A percentile compares a stretch with the other conserved stretches of the same genome.
Conservation (phyloP, 2,888 invertebrate genomes). For the Helleia helle region DNA sequence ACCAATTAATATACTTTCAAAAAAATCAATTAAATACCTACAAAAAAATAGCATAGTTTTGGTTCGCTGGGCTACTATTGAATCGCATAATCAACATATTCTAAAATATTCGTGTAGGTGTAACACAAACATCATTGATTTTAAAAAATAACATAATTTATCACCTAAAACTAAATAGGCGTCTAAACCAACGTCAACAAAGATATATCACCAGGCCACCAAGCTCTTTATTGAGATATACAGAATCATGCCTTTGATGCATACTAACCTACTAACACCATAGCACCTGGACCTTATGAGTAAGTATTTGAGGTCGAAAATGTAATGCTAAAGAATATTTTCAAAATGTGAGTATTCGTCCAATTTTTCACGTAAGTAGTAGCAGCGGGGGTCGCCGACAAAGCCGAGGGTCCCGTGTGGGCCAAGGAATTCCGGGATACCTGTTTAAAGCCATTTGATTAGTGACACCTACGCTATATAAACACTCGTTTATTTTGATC, state of each 20-base stretch:
- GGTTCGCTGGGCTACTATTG: too few species aligned
- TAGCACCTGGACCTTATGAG: neutral
- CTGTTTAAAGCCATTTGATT: slow-evolving; percentile 26
- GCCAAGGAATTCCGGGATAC: slow-evolving; percentile 38
- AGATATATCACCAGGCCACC: slow-evolving; percentile 46
- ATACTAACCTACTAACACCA: slow-evolving; percentile 20
- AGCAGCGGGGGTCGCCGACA: slow-evolving; percentile 61
- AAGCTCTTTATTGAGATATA: slow-evolving; percentile 45
- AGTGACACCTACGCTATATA: slow-evolving; percentile 19
- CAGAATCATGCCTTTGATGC: slow-evolving; percentile 23
- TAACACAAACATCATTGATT: too few species aligned
- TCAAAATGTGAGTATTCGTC: slow-evolving; percentile 25
- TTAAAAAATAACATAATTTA: too few species aligned
- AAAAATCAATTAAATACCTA: too few species aligned
- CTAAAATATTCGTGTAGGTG: too few species aligned
- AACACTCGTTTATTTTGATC: slow-evolving; percentile 6
- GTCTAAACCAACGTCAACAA: slow-evolving; percentile 28
- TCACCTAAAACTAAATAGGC: too few species aligned
- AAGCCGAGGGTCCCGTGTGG: slow-evolving; percentile 60
- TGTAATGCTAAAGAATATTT: neutral
- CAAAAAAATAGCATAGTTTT: too few species aligned
- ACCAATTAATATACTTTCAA: too few species aligned
- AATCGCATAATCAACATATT: too few species aligned
- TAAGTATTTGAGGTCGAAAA: neutral
- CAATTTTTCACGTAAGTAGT: slow-evolving; percentile 57